phyloP scores from a whole-genome alignment of 2,888 invertebrate species.

The Timema cristinae region DNA sequence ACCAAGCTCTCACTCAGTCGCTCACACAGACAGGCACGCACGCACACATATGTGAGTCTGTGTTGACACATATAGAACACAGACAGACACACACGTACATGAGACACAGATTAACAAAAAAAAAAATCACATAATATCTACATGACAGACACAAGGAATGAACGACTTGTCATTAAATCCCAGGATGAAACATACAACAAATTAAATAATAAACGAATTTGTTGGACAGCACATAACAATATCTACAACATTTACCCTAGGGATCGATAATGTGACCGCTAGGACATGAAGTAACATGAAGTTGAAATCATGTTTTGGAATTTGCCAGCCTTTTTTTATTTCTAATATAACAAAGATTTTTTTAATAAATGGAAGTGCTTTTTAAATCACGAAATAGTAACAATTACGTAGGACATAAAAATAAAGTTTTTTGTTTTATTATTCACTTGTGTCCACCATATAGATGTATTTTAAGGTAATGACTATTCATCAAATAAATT shows the following conservation, averaged over 20 bases:
- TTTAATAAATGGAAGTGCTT: too few species aligned
- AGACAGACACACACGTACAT: constrained; percentile 48
- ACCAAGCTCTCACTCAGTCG: constrained; percentile 42
- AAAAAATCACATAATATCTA: constrained; percentile 35
- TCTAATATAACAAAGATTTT: too few species aligned
- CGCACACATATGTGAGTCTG: constrained; percentile 33
- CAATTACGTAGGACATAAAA: background rate
- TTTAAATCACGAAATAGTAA: too few species aligned
- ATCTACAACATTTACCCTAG: too few species aligned
- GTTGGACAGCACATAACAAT: too few species aligned
- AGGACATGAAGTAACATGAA: too few species aligned
- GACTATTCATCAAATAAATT: constrained; percentile 12
- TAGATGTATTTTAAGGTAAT: background rate
- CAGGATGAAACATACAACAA: too few species aligned
- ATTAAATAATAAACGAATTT: too few species aligned
- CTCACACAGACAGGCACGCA: constrained; percentile 37
- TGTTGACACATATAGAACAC: constrained; percentile 39
- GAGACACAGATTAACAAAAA: constrained; percentile 37
- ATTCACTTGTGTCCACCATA: constrained; percentile 45
- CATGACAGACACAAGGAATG: constrained; percentile 51
- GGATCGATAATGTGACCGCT: too few species aligned
- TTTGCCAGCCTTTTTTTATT: too few species aligned
- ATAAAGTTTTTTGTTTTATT: background rate
- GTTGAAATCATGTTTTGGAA: too few species aligned
- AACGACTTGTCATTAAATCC: too few species aligned